Evolutionary conservation across 2,113 vertebrate genomes (phyloP).

Genomic region (Oncorhynchus mykiss): DNA sequence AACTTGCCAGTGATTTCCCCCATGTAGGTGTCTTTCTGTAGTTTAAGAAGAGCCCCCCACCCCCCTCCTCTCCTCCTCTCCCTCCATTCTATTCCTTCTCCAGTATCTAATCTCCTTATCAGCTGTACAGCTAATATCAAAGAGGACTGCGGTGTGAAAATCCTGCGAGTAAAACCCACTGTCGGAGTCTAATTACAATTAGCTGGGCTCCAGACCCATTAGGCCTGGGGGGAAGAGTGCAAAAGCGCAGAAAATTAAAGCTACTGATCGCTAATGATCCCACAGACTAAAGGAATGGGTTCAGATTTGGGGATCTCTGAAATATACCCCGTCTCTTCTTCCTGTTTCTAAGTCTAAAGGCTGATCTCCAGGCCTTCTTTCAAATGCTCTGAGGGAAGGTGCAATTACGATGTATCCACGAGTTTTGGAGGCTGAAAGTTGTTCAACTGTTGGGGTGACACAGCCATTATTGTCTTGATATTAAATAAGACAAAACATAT

Average conservation of each 20-base stretch:
- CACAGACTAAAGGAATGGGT: conserved; percentile 24
- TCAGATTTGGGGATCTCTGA: not conserved
- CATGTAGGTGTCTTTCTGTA: conserved; percentile 67
- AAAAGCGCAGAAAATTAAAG: conserved; percentile 54
- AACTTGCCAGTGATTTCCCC: conserved; percentile 73
- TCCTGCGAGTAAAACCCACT: conserved; percentile 64
- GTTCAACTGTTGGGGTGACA: not conserved
- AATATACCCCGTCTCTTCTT: not conserved
- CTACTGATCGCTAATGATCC: conserved; percentile 55
- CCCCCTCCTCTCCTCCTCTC: conserved; percentile 9
- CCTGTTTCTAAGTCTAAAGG: not conserved
- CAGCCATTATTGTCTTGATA: not conserved
- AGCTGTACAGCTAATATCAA: conserved; percentile 66
- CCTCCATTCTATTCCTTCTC: conserved; percentile 25
- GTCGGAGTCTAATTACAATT: conserved; percentile 70
- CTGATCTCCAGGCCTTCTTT: not conserved
- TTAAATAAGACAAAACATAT: not conserved
- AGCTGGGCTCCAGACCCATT: conserved; percentile 64
- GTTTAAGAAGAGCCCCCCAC: conserved; percentile 58
- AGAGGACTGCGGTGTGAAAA: conserved; percentile 59
- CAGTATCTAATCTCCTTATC: conserved; percentile 68
- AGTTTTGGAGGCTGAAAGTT: not conserved
- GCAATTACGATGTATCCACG: not conserved
- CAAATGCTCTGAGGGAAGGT: not conserved
- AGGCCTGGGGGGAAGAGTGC: conserved; percentile 44